Percentiles rank a stretch among this genome's conserved stretches.
Evolutionary conservation across 2,797 vertebrate species (phyloP).

Genomic region (Sylvia borin): DNA sequence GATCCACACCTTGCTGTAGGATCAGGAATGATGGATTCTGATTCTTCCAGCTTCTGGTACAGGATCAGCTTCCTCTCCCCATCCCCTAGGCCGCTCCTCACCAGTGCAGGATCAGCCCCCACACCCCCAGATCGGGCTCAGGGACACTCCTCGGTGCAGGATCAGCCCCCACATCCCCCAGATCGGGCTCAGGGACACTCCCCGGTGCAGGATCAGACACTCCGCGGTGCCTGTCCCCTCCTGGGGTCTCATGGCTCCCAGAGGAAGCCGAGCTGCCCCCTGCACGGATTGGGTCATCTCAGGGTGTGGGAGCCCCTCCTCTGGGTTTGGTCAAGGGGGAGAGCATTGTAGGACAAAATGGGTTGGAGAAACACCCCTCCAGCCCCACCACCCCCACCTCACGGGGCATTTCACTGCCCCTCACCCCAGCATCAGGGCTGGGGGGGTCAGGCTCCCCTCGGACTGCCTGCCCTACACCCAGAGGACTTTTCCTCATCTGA

Average conservation of each 20-base stretch:
- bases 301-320: background rate
- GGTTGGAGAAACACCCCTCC: background rate
- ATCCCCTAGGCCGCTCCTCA: background rate
- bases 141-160: no score
- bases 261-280: background rate
- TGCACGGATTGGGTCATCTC: no score
- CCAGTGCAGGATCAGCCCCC: no score
- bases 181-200: no score
- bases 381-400: fast-evolving
- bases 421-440: background rate
- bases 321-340: background rate
- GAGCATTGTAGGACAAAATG: fast-evolving
- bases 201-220: background rate
- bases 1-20: fast-evolving
- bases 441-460: background rate
- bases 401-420: background rate
- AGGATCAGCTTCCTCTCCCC: background rate
- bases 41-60: background rate
- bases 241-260: background rate
- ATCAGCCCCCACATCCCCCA: background rate
- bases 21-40: background rate
- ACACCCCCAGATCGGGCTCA: background rate
- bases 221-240: fast-evolving
- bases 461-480: background rate
- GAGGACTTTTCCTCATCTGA: background rate